A percentile compares a stretch with the other conserved stretches of the same genome.
Evolutionary conservation across 2,113 vertebrate genomes (phyloP).

Genomic region (Vombatus ursinus): DNA sequence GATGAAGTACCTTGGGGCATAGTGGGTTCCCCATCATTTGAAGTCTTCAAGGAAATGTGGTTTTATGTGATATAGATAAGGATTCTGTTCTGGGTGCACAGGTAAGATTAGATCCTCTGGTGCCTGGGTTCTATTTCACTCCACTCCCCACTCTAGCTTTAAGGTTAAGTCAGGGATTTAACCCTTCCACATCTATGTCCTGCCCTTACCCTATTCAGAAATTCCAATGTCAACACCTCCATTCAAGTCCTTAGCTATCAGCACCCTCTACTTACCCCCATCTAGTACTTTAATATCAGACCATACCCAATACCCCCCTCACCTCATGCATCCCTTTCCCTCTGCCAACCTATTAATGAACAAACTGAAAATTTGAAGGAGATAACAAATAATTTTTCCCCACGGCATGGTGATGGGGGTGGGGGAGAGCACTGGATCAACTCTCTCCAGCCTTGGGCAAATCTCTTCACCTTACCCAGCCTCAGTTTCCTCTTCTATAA

Average conservation of each 20-base stretch:
- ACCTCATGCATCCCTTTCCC: background rate
- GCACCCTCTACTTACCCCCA: background rate
- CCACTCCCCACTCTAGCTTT: background rate
- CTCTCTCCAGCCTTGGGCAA: background rate
- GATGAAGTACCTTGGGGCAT: background rate
- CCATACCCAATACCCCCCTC: background rate
- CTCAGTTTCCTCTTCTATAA: background rate
- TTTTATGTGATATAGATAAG: background rate
- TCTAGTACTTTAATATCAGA: background rate
- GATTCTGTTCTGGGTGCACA: background rate
- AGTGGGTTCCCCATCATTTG: background rate
- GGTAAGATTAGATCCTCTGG: background rate
- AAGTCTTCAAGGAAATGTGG: background rate
- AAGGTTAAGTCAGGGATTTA: background rate
- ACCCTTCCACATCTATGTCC: background rate
- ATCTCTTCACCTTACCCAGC: background rate
- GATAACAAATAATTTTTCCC: background rate
- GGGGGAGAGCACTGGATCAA: background rate
- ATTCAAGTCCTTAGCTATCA: background rate
- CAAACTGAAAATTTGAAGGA: background rate
- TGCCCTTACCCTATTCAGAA: background rate
- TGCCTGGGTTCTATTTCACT: background rate
- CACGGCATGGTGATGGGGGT: no score
- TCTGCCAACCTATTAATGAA: background rate
- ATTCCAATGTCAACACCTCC: background rate